Percentiles rank a stretch among this genome's conserved stretches.
These are phyloP conservation scores for Tautogolabrus adspersus DNA, from an alignment of 2,113 vertebrate species.

Conservation along the genomic window DNA sequence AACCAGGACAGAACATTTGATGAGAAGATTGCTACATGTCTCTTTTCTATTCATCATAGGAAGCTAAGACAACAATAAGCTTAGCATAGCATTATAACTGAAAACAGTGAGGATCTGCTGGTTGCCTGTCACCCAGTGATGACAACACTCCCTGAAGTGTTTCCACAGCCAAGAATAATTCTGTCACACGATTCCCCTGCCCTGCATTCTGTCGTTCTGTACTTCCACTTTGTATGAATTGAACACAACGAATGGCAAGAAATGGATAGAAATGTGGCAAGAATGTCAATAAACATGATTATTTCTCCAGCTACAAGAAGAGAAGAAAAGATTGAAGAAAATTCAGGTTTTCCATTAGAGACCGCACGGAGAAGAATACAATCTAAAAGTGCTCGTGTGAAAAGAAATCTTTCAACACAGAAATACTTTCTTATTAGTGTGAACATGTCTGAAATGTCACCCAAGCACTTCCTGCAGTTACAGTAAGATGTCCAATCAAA, in stretches of 20 bases:
- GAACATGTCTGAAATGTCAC: constrained; percentile 1
- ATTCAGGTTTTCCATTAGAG: not conserved
- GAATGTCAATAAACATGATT: not conserved
- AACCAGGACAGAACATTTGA: too few species aligned
- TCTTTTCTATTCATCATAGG: not conserved
- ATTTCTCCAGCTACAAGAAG: not conserved
- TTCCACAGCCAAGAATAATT: not conserved
- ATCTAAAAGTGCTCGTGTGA: not conserved
- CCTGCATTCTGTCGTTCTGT: not conserved
- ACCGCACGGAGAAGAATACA: not conserved
- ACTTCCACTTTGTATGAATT: not conserved
- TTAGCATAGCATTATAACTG: not conserved
- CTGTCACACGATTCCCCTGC: not conserved
- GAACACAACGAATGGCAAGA: not conserved
- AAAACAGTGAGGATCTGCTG: not conserved
- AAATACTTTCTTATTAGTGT: not conserved
- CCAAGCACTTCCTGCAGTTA: not conserved
- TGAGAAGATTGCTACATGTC: too few species aligned
- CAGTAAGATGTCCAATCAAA: not conserved
- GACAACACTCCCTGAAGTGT: not conserved
- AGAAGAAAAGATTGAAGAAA: not conserved
- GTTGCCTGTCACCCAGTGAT: not conserved
- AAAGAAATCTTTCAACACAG: not conserved
- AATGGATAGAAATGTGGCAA: not conserved
- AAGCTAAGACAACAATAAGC: too few species aligned